These are phyloP conservation scores for Pithecia hirsuta DNA, from an alignment of 2,797 vertebrate genomes.

Conservation along the genomic window DNA sequence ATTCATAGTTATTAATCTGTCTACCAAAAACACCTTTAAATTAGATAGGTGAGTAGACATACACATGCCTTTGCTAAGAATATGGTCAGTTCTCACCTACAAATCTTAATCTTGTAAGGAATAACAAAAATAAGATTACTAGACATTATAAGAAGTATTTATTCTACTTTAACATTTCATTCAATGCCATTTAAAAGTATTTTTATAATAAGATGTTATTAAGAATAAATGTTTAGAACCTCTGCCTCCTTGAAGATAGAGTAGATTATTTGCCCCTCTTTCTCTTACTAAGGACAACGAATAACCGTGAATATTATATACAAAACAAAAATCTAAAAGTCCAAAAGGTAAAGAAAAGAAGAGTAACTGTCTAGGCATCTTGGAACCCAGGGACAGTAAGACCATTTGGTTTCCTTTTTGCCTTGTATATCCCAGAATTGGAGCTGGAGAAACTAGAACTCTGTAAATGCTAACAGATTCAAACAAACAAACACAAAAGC, in stretches of 20 bases:
- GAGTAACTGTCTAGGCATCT: not conserved
- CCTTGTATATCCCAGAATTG: not conserved
- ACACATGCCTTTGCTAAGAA: not conserved
- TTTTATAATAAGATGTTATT: not conserved
- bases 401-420: not conserved
- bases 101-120: not conserved
- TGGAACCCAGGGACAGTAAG: not conserved
- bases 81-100: not conserved
- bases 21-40: not conserved
- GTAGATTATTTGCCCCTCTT: not conserved
- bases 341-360: not conserved
- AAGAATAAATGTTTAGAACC: slow-evolving; percentile 7
- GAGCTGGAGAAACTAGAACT: not conserved
- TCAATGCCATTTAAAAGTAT: not conserved
- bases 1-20: not conserved
- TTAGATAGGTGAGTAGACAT: not conserved
- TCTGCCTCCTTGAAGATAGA: not conserved
- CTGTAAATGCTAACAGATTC: not conserved
- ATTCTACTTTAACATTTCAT: not conserved
- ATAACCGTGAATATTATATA: not conserved
- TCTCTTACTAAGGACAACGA: not conserved
- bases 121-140: not conserved
- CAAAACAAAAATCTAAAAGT: not conserved
- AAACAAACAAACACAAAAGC: not conserved
- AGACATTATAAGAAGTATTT: not conserved